Evolutionary conservation across 35 echinoderm and acorn worm genomes (phyloP).

Genomic region (Ptychodera flava): DNA sequence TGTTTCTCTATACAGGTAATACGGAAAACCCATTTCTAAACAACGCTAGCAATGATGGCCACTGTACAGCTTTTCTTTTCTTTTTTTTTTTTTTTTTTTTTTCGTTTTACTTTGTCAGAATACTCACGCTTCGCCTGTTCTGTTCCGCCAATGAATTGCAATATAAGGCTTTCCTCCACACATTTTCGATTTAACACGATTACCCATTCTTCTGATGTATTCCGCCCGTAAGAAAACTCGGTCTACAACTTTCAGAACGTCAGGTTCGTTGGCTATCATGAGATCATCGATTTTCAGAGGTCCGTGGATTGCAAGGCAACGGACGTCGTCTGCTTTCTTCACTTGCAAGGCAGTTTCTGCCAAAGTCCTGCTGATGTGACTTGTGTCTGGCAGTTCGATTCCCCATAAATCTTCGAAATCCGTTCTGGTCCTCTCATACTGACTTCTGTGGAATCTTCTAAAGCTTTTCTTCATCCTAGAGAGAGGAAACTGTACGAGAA

Average conservation of each 20-base stretch:
- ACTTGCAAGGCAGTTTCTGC: background rate
- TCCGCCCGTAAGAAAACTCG: background rate
- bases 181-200: background rate
- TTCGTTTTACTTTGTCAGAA: too few relatives aligned
- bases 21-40: too few relatives aligned
- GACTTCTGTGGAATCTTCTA: background rate
- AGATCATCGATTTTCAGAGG: background rate
- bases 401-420: background rate
- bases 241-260: background rate
- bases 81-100: too few relatives aligned
- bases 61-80: too few relatives aligned
- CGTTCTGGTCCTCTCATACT: background rate
- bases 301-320: background rate
- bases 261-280: background rate
- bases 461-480: background rate
- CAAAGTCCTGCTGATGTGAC: background rate
- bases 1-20: too few relatives aligned
- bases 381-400: background rate
- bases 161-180: background rate
- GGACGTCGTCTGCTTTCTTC: background rate
- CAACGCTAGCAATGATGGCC: too few relatives aligned
- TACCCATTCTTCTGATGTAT: background rate
- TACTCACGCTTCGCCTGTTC: background rate
- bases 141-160: background rate
- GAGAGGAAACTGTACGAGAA: background rate